Base-by-base conservation (phyloP, 2,113 vertebrate genomes). In the Zosterops lateralis region DNA sequence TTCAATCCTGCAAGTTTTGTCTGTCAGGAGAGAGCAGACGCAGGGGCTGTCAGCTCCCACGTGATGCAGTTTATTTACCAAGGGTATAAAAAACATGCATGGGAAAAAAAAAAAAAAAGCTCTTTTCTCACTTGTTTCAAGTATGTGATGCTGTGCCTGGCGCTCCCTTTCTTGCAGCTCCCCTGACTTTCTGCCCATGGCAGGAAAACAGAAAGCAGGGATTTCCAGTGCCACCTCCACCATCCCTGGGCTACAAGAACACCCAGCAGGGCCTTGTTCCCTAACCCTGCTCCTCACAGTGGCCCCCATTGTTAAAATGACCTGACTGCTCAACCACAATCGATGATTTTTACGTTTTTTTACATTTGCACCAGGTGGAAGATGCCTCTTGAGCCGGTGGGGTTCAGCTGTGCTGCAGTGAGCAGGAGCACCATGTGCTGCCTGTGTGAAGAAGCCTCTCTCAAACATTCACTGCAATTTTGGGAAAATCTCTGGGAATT, bases 41-140 rank as follows among this genome's bases (percentile, higher is more conserved):
- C 54, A 47, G 45, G 50, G 70, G 67, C 83, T 90, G 67, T 22
- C 67, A 73, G n/a, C 32, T 78, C n/a, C 8, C 7, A 6, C 2
- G 0, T 0, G 3, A 60, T 42, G 22, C 44, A 14, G 16, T 68
- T 85, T 61, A 68, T 93, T 85, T 57, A 76, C 79, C 66, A 40
- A 24, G 28, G 44, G 14, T 12, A 10, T 11, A 34, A 24, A 56
- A 20, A 8, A 48, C 15, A 47, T 6, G 7, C 12, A 31, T 7
- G n/a, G 24, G 17, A 3, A 8, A 8, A 4, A 1, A 0, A 14
- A 8, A 34, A 17, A 57, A 21, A 29, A 20, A 5, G 2, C 8
- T 21, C 8, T 76, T 88, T 80, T 72, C 58, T 70, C 20, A 9
- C 19, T 47, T 31, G 20, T 25, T 60, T 58, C 6, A 12, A 18